Evolutionary conservation across 1,140 invertebrate genomes (phyloP), one percentile per base, ranked within the genome.

Genomic region (Aricia agestis): DNA sequence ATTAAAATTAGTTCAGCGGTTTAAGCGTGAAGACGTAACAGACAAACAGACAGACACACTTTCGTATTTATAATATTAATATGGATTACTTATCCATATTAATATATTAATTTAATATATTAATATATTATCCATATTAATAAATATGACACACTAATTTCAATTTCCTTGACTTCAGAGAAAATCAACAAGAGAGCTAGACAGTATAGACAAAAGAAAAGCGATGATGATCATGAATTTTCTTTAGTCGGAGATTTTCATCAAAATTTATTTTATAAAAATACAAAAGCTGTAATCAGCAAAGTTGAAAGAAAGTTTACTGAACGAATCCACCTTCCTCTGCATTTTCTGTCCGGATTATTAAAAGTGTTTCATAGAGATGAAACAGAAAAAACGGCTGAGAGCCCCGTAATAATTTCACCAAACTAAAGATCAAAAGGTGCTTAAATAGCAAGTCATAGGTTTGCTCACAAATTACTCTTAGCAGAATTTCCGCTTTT

Each of bases 301-400:
- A 52, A 7, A 45, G 45, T 13, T 52, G 13, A 52, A 52, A 52
- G 45, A 52, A 52, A 13, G 45, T 52, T 52, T 52, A 52, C 45
- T 52, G 45, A 52, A 52, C 45, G 45, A 52, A 52, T 52, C 5
- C 13, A 52, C 45, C 45, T 52, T 52, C 1, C 45, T 52, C 45
- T 52, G 45, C 45, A 52, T 52, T 52, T 36, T 52, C 45, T 13
- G 45, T 52, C 45, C 10, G 13, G 45, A 52, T 52, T 52, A 52
- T 52, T 52, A 52, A 52, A 52, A 52, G 45, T 52, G 45, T 52
- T 52, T 52, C 45, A 52, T 52, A 52, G 9, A 52, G 45, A 52
- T 52, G 13, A 52, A 52, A 52, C 45, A 13, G 45, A 15, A 52
- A 52, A 52, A 52, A 52, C 13, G 45, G 45, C 45, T 52, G 45